Conservation (phyloP, 2,113 vertebrate species). For the Hylia prasina region DNA sequence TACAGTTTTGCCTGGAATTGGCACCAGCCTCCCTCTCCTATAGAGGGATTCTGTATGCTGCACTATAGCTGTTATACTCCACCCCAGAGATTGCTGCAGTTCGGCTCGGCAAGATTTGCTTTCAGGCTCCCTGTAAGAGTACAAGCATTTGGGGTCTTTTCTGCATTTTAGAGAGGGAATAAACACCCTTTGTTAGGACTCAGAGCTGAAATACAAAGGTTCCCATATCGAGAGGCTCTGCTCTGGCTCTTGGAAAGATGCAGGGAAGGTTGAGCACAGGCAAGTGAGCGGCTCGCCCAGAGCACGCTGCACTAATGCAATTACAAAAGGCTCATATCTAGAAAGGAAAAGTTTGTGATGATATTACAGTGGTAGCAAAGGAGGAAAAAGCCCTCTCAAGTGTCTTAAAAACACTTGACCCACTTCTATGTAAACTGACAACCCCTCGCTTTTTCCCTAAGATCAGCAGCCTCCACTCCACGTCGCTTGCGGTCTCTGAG, state of each 20-base stretch:
- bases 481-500: fast-evolving
- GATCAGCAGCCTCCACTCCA: background rate
- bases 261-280: background rate
- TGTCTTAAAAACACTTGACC: conserved; percentile 23
- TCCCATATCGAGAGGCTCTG: background rate
- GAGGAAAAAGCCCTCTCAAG: background rate
- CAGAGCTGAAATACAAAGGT: background rate
- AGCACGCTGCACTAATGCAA: fast-evolving
- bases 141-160: background rate
- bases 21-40: background rate
- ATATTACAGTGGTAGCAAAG: background rate
- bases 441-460: background rate
- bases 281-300: fast-evolving
- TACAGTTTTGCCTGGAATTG: background rate
- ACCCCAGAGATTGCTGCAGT: background rate
- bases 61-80: background rate
- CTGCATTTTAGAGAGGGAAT: background rate
- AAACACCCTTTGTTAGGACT: background rate
- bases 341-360: conserved; percentile 5
- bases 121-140: background rate
- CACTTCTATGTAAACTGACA: background rate
- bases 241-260: background rate
- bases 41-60: background rate
- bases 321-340: background rate
- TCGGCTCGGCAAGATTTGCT: background rate